These are phyloP conservation scores for Climacteris rufus DNA, from an alignment of 2,113 vertebrate genomes.

Conservation along the genomic window DNA sequence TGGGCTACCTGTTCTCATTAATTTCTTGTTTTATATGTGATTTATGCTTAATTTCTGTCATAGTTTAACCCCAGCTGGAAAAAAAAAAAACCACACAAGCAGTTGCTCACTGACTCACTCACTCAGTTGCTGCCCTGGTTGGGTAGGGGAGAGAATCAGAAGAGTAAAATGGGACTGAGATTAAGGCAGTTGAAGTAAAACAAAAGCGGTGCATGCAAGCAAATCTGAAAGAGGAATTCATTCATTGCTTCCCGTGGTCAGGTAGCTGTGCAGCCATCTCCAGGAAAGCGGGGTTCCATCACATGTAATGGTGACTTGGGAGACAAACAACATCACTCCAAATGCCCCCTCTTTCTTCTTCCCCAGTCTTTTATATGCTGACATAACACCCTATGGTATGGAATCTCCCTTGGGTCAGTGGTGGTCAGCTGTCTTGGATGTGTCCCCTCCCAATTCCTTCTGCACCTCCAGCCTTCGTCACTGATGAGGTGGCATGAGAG, in stretches of 20 bases:
- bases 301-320: rapidly evolving
- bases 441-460: background rate
- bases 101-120: background rate
- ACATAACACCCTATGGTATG: background rate
- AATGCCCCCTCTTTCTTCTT: background rate
- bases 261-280: background rate
- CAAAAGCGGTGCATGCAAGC: background rate
- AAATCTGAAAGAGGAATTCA: background rate
- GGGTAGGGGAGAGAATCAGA: background rate
- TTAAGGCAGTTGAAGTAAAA: background rate
- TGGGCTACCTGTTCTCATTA: background rate
- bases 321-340: background rate
- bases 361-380: background rate
- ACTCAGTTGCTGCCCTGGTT: background rate
- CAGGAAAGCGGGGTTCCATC: background rate
- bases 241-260: background rate
- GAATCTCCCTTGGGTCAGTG: background rate
- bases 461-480: background rate
- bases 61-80: background rate
- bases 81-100: background rate
- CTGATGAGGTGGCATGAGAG: background rate
- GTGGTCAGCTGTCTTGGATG: background rate
- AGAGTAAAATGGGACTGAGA: background rate
- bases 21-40: background rate
- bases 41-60: background rate